Evolutionary conservation across 2,113 vertebrate species (phyloP).

Genomic region (Brachypodius melanocephalos): DNA sequence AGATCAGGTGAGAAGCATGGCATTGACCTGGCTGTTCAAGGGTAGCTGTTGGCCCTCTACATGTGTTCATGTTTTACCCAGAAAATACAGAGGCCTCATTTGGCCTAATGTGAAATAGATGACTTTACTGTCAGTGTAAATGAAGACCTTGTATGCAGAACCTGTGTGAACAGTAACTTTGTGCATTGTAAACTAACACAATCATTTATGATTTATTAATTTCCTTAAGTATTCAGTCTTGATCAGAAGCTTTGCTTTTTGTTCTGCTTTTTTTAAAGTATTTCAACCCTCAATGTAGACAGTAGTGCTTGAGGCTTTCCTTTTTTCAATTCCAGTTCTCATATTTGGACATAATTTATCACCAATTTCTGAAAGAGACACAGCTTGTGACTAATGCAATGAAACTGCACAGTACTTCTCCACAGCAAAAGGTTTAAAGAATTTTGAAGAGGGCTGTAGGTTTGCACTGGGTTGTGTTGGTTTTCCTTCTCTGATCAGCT

Average conservation of each 20-base stretch:
- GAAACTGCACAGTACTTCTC: neutral
- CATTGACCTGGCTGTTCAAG: neutral
- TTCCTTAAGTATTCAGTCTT: neutral
- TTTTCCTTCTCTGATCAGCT: neutral
- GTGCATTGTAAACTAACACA: neutral
- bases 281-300: neutral
- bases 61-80: neutral
- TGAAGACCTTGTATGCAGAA: neutral
- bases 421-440: neutral
- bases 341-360: neutral
- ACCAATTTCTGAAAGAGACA: neutral
- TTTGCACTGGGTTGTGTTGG: neutral
- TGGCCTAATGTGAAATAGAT: neutral
- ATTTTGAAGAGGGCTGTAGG: neutral
- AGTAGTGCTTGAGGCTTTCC: neutral
- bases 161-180: neutral
- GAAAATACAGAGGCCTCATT: neutral
- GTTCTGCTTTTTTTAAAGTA: neutral
- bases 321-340: neutral
- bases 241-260: neutral
- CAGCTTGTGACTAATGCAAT: neutral
- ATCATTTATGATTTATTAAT: neutral
- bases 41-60: neutral
- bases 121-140: neutral
- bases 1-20: constrained; percentile 84